Conservation (phyloP, 2,113 vertebrate genomes). For the Nothobranchius kuhntae region DNA sequence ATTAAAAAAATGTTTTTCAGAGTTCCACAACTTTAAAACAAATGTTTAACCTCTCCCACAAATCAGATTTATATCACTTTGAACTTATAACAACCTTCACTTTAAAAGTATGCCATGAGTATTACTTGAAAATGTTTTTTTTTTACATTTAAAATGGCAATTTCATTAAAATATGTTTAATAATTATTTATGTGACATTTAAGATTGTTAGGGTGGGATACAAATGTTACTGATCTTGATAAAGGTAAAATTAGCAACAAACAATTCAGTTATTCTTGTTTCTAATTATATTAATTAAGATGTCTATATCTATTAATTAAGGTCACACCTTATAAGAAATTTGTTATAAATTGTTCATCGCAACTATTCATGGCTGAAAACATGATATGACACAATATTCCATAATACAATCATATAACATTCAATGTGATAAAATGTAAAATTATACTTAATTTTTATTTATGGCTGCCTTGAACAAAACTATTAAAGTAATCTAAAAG, state of each 20-base stretch:
- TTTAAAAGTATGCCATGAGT: background rate
- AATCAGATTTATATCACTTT: background rate
- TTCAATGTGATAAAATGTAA: too few relatives aligned
- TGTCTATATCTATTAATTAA: background rate
- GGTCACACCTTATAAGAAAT: too few relatives aligned
- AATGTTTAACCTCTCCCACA: too few relatives aligned
- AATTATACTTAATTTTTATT: too few relatives aligned
- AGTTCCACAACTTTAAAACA: too few relatives aligned
- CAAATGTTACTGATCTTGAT: background rate
- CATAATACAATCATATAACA: too few relatives aligned
- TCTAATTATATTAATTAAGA: background rate
- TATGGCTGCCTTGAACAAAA: too few relatives aligned
- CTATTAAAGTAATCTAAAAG: too few relatives aligned
- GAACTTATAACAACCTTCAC: background rate
- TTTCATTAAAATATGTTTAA: background rate
- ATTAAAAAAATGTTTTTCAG: too few relatives aligned
- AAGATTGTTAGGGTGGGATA: background rate
- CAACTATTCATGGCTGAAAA: too few relatives aligned
- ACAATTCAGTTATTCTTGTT: background rate
- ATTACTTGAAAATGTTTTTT: background rate
- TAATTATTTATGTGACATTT: background rate
- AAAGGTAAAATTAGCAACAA: background rate
- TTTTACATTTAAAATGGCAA: background rate
- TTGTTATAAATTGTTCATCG: too few relatives aligned
- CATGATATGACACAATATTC: too few relatives aligned